These are phyloP conservation scores for Nothoprocta perdicaria DNA, from an alignment of 2,113 vertebrate species.

Conservation along the genomic window DNA sequence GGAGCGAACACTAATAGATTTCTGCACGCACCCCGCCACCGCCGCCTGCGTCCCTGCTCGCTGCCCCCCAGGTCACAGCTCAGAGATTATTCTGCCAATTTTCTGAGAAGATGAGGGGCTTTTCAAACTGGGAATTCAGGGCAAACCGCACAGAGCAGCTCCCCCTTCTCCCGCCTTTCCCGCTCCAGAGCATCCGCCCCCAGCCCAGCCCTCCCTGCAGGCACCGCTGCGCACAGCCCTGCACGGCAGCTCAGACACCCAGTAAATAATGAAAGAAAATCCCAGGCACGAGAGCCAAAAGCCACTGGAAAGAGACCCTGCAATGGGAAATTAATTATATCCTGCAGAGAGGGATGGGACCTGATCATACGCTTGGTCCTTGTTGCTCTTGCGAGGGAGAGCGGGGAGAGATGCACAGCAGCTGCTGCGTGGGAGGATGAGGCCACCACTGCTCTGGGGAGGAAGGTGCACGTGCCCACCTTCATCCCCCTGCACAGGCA, in stretches of 20 bases:
- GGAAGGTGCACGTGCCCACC: background rate
- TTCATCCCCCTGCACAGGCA: background rate
- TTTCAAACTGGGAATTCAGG: constrained; percentile 63
- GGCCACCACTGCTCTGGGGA: background rate
- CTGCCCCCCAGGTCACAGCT: constrained; percentile 46
- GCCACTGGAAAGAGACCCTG: background rate
- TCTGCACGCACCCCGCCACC: background rate
- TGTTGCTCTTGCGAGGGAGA: fast-evolving
- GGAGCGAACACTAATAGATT: constrained; percentile 66
- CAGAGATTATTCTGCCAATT: constrained; percentile 57
- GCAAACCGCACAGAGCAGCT: background rate
- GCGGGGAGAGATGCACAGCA: background rate
- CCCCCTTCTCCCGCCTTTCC: background rate
- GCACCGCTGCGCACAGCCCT: background rate
- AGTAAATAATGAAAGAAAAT: constrained; percentile 55
- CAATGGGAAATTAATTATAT: constrained; percentile 63
- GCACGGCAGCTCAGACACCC: background rate
- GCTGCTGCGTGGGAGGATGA: background rate
- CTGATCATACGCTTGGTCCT: background rate
- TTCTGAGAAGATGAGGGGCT: constrained; percentile 44
- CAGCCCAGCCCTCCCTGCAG: background rate
- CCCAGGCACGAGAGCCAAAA: constrained; percentile 36
- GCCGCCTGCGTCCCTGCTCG: background rate
- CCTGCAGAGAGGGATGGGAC: constrained; percentile 6
- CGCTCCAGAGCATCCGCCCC: background rate